Evolutionary conservation across 2,113 vertebrate genomes (phyloP).

Genomic region (Acinonyx jubatus): DNA sequence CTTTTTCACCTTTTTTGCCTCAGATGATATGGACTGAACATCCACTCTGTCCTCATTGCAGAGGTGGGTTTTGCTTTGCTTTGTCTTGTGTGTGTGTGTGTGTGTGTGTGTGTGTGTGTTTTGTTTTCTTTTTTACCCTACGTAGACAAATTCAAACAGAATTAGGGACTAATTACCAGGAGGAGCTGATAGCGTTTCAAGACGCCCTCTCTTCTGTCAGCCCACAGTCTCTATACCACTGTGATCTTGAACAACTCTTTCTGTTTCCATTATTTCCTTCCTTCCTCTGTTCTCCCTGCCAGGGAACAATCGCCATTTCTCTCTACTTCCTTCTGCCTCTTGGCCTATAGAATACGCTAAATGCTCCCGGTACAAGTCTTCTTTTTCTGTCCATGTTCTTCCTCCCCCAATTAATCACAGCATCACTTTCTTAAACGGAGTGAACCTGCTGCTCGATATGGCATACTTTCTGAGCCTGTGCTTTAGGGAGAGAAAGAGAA

Average conservation of each 20-base stretch:
- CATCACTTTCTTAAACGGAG: neutral
- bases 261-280: neutral
- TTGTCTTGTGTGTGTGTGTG: neutral
- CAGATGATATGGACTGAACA: neutral
- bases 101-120: too few species aligned
- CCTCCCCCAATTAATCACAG: neutral
- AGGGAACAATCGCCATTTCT: neutral
- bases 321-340: neutral
- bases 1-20: neutral
- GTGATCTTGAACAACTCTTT: neutral
- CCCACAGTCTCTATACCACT: rapidly evolving
- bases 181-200: neutral
- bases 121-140: neutral
- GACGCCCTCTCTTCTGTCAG: rapidly evolving
- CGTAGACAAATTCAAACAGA: neutral
- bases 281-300: neutral
- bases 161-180: neutral
- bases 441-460: rapidly evolving
- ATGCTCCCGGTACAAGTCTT: neutral
- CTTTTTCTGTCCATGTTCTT: neutral
- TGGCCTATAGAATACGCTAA: neutral
- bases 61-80: neutral
- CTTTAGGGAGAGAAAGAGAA: too few species aligned
- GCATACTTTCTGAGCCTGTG: neutral
- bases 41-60: neutral